Percentiles rank a stretch among this genome's conserved stretches.
Evolutionary conservation across 2,113 vertebrate species (phyloP).

Genomic region (Alces alces): DNA sequence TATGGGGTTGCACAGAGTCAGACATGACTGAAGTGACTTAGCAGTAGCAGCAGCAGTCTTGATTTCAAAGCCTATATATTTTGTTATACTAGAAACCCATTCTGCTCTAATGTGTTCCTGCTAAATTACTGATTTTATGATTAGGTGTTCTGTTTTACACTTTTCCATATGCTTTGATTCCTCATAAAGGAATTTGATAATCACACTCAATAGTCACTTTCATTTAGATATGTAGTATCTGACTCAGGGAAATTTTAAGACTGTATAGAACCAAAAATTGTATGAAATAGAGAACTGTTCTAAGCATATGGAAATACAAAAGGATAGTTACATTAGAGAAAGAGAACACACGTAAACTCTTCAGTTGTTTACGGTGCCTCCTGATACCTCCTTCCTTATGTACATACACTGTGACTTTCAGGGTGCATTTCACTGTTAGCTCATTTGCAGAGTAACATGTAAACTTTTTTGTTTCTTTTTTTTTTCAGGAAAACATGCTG

Average conservation of each 20-base stretch:
- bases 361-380: not conserved
- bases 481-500: not conserved
- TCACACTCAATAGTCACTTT: not conserved
- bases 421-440: not conserved
- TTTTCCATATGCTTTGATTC: not conserved
- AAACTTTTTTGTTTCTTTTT: not conserved
- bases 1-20: too few relatives aligned
- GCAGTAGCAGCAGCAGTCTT: not conserved
- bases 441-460: not conserved
- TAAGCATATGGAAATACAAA: not conserved
- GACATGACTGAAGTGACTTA: too few relatives aligned
- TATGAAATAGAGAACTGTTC: not conserved
- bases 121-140: not conserved
- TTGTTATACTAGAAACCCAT: not conserved
- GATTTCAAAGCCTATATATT: not conserved
- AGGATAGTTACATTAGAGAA: not conserved
- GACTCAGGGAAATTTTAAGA: conserved; percentile 10
- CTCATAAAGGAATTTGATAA: conserved; percentile 13
- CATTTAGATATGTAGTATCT: not conserved
- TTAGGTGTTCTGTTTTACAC: not conserved
- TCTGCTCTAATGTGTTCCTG: not conserved
- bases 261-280: not conserved
- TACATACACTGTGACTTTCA: not conserved
- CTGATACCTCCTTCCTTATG: not conserved
- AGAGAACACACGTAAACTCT: not conserved